Percentiles rank a stretch among this genome's conserved stretches.
phyloP scores from a whole-genome alignment of 1,140 invertebrate genomes.

The Drosophila funebris region DNA sequence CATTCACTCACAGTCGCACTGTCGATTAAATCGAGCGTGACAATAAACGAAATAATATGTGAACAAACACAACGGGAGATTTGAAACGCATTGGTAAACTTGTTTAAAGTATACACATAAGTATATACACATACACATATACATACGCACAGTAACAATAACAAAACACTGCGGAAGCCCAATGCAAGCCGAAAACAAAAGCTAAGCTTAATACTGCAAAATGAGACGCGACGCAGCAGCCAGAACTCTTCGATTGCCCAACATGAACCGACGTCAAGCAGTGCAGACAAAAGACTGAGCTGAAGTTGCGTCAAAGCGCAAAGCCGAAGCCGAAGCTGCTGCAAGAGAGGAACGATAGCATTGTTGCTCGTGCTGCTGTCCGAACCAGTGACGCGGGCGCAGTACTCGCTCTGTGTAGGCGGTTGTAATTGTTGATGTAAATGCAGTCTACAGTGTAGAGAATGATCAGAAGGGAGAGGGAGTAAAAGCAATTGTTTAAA shows the following conservation, averaged over 20 bases:
- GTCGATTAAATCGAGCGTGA: slow-evolving; percentile 63
- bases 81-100: slow-evolving; percentile 73
- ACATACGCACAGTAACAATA: slow-evolving; percentile 31
- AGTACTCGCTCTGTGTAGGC: slow-evolving; percentile 44
- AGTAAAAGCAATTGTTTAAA: slow-evolving; percentile 40
- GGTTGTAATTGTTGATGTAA: slow-evolving; percentile 23
- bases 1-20: slow-evolving; percentile 30
- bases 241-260: slow-evolving; percentile 54
- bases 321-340: slow-evolving; percentile 37
- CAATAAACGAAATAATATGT: slow-evolving; percentile 63
- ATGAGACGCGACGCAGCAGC: slow-evolving; percentile 39
- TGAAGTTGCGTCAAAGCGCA: slow-evolving; percentile 52
- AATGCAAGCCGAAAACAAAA: slow-evolving; percentile 38
- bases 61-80: slow-evolving; percentile 49
- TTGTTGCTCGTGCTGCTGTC: slow-evolving; percentile 22
- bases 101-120: slow-evolving; percentile 51
- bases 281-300: slow-evolving; percentile 72
- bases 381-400: slow-evolving; percentile 11
- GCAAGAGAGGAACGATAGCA: slow-evolving; percentile 45
- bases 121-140: background rate
- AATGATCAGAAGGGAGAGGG: slow-evolving; percentile 17
- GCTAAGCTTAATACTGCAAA: slow-evolving; percentile 27
- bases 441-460: too few species aligned
- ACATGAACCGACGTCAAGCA: slow-evolving; percentile 55
- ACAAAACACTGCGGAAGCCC: slow-evolving; percentile 42